phyloP scores from a whole-genome alignment of 2,113 vertebrate genomes.

The Prionailurus viverrinus region DNA sequence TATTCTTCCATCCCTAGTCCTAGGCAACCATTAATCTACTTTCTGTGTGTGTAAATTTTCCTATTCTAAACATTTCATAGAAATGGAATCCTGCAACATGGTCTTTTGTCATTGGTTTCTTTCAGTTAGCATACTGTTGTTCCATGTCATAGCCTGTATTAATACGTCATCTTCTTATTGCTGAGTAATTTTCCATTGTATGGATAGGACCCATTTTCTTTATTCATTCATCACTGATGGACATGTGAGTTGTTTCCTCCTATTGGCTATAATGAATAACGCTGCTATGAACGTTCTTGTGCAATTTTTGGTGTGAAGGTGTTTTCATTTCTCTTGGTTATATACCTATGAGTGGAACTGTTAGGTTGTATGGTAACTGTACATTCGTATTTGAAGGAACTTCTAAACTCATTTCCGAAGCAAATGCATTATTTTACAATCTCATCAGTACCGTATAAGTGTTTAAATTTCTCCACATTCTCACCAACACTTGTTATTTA shows the following conservation, averaged over 20 bases:
- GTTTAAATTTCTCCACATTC: neutral
- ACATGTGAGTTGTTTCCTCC: neutral
- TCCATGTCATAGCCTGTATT: neutral
- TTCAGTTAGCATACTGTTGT: neutral
- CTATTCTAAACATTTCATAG: neutral
- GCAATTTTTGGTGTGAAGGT: neutral
- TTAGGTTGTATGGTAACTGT: neutral
- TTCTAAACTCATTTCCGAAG: neutral
- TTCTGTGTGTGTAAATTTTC: neutral
- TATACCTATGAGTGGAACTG: neutral
- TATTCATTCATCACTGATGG: neutral
- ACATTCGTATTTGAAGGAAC: neutral
- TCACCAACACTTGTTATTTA: neutral
- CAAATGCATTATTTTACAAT: neutral
- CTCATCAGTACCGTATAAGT: neutral
- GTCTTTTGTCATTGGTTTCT: neutral
- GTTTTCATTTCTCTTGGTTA: neutral
- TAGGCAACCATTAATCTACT: neutral
- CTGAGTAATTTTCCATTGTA: neutral
- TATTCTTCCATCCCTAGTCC: neutral
- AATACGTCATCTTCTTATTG: neutral
- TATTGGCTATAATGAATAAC: neutral
- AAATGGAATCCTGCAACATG: neutral
- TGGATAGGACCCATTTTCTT: neutral
- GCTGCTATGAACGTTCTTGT: neutral